These are phyloP conservation scores for Ahaetulla prasina DNA, from an alignment of 2,113 vertebrate species.

Conservation along the genomic window DNA sequence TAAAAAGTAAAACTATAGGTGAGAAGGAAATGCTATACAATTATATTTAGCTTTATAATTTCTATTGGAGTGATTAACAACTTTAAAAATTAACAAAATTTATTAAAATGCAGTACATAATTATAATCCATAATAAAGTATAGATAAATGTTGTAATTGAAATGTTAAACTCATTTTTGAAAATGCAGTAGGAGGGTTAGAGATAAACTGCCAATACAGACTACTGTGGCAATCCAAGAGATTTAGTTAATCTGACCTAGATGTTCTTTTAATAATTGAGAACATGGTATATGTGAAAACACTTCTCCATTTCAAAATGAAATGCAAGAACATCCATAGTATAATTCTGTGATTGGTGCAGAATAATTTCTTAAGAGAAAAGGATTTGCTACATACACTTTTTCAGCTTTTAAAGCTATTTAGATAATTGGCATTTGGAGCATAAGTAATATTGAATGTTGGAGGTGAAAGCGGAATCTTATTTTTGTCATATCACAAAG, in stretches of 20 bases:
- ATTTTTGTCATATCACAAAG: conserved; percentile 77
- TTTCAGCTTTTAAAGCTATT: conserved; percentile 71
- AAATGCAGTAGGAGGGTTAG: conserved; percentile 71
- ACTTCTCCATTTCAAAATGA: conserved; percentile 78
- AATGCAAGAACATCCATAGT: conserved; percentile 60
- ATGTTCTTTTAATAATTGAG: conserved; percentile 85
- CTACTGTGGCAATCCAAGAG: conserved; percentile 69
- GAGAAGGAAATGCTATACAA: neutral
- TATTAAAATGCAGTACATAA: neutral
- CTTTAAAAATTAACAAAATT: conserved; percentile 6
- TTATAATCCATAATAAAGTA: conserved; percentile 25
- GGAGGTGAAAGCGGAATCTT: conserved; percentile 73
- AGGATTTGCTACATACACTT: conserved; percentile 75
- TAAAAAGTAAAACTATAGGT: neutral
- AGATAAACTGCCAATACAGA: conserved; percentile 74
- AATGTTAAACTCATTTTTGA: conserved; percentile 59
- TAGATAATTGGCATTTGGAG: conserved; percentile 73
- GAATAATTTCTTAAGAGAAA: conserved; percentile 68
- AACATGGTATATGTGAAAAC: conserved; percentile 68
- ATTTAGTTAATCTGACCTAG: conserved; percentile 85
- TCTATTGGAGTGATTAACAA: neutral
- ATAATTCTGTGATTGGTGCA: conserved; percentile 65
- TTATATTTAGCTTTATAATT: neutral
- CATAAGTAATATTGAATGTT: conserved; percentile 72
- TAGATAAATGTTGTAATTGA: conserved; percentile 27